Evolutionary conservation across 1,140 invertebrate genomes (phyloP), one percentile per base, ranked within the genome.

Genomic region (Acromyrmex echinatior): DNA sequence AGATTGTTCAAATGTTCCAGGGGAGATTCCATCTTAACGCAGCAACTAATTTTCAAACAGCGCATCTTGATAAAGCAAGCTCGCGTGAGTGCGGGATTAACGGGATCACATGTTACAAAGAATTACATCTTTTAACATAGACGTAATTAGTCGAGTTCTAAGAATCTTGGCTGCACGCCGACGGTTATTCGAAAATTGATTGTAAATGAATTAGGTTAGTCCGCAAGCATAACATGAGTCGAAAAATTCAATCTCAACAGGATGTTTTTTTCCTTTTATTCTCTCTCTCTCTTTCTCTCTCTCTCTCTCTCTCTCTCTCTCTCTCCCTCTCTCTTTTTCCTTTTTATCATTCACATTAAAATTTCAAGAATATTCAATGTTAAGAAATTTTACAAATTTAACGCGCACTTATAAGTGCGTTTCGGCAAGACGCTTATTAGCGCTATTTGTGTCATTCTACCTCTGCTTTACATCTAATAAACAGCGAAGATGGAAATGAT

Each of bases 31-130:
- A 51, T 49, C 45, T 62, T 35, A n/a, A 76, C 56, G n/a, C 58
- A 51, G n/a, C 21, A 62, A 28, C 39, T 76, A 74, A 84, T 84
- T 84, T 76, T 45, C 39, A 74, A 21, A 18, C 58, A 62, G 58
- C 25, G 45, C 45, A 62, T 84, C 53, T 73, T 62, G 70, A 74
- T 49, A 73, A 82, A 82, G 18, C 35, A 31, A 53, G 31, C 21
- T 81, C 45, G 77, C 77, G 77, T 53, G 77, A 66, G 77, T 21
- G 49, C 77, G 39, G 58, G 39, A 74, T 74, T 82, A 73, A 73
- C 68, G 86, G 85, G 81, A 89, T 91, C 87, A 68, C 90, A 56
- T 70, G 88, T 71, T 87, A 65, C 85, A 71, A 85, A 87, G 86
- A 86, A 71, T 31, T 53, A 10, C 14, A 81, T 81, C 49, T 56